Evolutionary conservation across 2,888 invertebrate genomes (phyloP).

Genomic region (Temnothorax unifasciatus): DNA sequence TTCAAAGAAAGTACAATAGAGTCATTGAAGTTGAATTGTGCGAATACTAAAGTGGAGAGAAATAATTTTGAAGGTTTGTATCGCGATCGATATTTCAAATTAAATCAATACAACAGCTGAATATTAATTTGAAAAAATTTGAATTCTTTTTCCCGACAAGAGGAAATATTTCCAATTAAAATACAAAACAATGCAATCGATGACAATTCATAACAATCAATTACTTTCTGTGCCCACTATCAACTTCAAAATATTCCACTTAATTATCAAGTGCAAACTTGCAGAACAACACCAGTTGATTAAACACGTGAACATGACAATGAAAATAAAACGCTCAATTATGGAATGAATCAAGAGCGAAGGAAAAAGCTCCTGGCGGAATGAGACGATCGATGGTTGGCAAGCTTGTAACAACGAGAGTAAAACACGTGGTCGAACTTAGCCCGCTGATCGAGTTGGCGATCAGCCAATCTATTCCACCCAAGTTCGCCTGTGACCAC

Average conservation of each 20-base stretch:
- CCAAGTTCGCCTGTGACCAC: conserved; percentile 38
- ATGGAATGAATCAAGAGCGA: not conserved
- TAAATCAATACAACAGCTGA: not conserved
- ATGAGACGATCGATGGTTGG: conserved; percentile 28
- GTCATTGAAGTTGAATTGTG: not conserved
- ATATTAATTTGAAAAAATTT: not conserved
- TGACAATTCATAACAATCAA: conserved; percentile 38
- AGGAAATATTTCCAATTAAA: not conserved
- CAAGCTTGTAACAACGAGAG: not conserved
- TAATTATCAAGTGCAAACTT: conserved; percentile 14
- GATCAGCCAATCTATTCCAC: conserved; percentile 60
- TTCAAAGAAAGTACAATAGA: not conserved
- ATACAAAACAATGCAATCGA: not conserved
- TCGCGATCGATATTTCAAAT: not conserved
- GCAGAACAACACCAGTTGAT: conserved; percentile 24
- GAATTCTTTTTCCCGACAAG: not conserved
- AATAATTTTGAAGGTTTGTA: not conserved
- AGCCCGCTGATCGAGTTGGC: conserved; percentile 65
- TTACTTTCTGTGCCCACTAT: conserved; percentile 53
- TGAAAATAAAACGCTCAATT: not conserved
- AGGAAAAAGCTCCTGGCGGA: conserved; percentile 12
- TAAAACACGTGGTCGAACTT: conserved; percentile 63
- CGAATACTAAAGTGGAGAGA: not conserved
- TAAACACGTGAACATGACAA: not conserved
- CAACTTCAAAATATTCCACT: conserved; percentile 31